Conservation (phyloP, 2,888 invertebrate genomes). For the Aspidiotus rigidus region DNA sequence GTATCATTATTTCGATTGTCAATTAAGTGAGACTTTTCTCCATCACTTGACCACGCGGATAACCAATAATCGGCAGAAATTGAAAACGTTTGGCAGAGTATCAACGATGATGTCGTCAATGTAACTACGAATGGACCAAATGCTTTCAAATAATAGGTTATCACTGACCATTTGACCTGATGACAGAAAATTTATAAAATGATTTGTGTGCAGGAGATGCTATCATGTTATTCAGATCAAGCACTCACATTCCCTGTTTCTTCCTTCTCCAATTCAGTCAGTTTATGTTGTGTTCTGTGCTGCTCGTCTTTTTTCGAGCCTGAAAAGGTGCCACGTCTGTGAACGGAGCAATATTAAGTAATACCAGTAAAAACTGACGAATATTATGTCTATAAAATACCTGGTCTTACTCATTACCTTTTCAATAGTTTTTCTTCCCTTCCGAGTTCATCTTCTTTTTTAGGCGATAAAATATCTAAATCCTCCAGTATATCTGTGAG, state of each 20-base stretch:
- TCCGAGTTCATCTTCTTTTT: too few species aligned
- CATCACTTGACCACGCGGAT: constrained; percentile 69
- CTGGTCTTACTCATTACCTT: too few species aligned
- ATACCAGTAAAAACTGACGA: too few species aligned
- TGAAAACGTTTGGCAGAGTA: constrained; percentile 72
- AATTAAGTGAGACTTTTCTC: constrained; percentile 34
- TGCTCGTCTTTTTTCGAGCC: too few species aligned
- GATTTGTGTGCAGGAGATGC: too few species aligned
- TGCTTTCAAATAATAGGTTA: constrained; percentile 76
- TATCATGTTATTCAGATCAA: background rate
- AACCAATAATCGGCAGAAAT: constrained; percentile 83
- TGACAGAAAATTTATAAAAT: background rate
- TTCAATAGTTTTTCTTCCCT: too few species aligned
- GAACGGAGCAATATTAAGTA: too few species aligned
- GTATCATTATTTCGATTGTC: constrained; percentile 40
- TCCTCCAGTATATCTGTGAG: too few species aligned
- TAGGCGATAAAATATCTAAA: too few species aligned
- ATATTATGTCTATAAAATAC: too few species aligned
- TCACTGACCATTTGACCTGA: constrained; percentile 77
- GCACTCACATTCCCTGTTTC: constrained; percentile 72
- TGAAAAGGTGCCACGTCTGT: too few species aligned
- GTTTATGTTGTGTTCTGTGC: constrained; percentile 51
- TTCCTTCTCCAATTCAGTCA: constrained; percentile 82
- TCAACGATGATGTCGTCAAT: constrained; percentile 66
- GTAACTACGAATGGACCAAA: constrained; percentile 67